phyloP scores from a whole-genome alignment of 2,797 vertebrate species.

The Chlorospingus semifuscus region DNA sequence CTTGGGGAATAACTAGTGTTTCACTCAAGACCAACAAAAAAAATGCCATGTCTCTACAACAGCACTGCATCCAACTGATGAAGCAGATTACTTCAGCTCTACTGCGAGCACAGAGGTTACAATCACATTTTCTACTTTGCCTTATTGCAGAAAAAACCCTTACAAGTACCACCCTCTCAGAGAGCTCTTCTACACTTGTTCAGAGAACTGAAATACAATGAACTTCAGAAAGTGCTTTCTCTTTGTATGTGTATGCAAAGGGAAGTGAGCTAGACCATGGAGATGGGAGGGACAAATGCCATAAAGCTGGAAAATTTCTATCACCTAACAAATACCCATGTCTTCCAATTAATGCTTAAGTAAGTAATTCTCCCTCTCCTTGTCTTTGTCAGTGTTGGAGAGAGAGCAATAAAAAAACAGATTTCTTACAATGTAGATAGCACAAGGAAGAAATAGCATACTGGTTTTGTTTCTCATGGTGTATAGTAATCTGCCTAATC shows the following conservation, averaged over 20 bases:
- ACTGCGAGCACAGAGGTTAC: not conserved
- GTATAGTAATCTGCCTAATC: not conserved
- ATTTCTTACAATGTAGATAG: not conserved
- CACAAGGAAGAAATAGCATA: not conserved
- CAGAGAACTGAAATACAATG: not conserved
- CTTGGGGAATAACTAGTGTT: not conserved
- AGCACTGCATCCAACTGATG: not conserved
- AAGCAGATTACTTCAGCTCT: not conserved
- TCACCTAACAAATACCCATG: not conserved
- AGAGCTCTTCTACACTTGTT: not conserved
- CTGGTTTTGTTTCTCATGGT: not conserved
- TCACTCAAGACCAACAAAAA: not conserved
- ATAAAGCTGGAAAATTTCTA: not conserved
- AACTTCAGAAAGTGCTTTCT: not conserved
- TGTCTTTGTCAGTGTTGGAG: not conserved
- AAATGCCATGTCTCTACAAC: not conserved
- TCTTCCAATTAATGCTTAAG: not conserved
- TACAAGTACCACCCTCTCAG: not conserved
- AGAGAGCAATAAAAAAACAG: not conserved
- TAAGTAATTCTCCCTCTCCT: not conserved
- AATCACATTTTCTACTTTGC: not conserved
- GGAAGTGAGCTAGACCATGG: not conserved
- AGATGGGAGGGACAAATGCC: not conserved
- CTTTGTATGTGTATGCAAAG: not conserved
- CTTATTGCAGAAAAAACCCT: rapidly evolving